These are phyloP conservation scores for Maccullochella peelii DNA, from an alignment of 2,113 vertebrate genomes.

Conservation along the genomic window DNA sequence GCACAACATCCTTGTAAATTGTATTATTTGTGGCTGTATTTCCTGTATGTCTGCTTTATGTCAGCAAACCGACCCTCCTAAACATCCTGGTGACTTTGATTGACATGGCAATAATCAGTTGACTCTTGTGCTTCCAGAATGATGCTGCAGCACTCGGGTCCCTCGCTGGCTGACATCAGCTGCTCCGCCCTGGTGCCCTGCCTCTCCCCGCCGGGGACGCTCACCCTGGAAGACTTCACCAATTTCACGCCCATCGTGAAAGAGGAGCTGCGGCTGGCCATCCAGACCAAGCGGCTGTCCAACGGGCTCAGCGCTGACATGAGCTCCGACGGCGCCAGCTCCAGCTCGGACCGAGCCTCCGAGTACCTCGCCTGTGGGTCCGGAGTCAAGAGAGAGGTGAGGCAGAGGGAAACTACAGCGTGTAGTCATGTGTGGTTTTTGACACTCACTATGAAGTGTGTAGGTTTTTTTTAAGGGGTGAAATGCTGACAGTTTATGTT, in stretches of 20 bases:
- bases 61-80: neutral
- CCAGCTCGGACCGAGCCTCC: conserved; percentile 81
- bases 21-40: neutral
- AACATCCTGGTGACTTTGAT: neutral
- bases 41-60: no score
- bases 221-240: conserved; percentile 95
- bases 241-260: conserved; percentile 93
- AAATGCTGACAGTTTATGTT: neutral
- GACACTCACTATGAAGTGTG: neutral
- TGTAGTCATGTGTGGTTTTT: neutral
- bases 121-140: conserved; percentile 77
- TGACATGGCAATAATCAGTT: neutral
- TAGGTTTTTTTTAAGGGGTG: neutral
- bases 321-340: conserved; percentile 84
- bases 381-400: conserved; percentile 87
- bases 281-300: conserved; percentile 91
- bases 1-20: neutral
- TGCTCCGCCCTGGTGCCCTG: conserved; percentile 93
- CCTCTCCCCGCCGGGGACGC: conserved; percentile 91
- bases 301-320: conserved; percentile 85
- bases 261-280: conserved; percentile 94
- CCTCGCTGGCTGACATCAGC: conserved; percentile 93
- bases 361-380: conserved; percentile 61
- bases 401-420: neutral
- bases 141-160: conserved; percentile 96